Conservation (phyloP, 2,113 vertebrate genomes). For the Piaya cayana region DNA sequence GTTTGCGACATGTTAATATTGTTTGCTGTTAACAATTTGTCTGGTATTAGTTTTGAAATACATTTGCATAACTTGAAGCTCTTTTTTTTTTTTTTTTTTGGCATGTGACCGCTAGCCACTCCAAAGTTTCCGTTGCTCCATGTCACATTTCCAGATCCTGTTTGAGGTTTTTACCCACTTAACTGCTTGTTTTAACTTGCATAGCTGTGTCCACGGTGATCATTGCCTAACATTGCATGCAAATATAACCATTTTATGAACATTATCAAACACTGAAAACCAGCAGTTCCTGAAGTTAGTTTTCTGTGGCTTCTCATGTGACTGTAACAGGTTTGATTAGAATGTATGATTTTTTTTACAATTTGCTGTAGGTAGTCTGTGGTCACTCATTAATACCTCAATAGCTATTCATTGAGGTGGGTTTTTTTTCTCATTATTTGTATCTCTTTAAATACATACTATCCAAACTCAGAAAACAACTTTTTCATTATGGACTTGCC, state of each 20-base stretch:
- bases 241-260: neutral
- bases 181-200: neutral
- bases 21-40: neutral
- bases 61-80: neutral
- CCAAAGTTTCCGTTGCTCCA: neutral
- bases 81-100: neutral
- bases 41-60: neutral
- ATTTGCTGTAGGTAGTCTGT: neutral
- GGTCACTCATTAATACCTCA: neutral
- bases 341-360: neutral
- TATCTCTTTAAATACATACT: neutral
- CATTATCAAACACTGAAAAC: neutral
- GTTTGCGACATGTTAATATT: neutral
- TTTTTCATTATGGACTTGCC: neutral
- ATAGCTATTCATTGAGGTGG: neutral
- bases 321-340: neutral
- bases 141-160: neutral
- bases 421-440: neutral
- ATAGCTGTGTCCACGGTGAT: neutral
- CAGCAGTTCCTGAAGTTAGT: neutral
- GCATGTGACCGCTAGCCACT: neutral
- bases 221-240: neutral
- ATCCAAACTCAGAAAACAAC: slow-evolving; percentile 6
- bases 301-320: neutral
- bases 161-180: neutral